These are phyloP conservation scores for Lucilia sericata DNA, from an alignment of 1,140 invertebrate genomes.

Conservation along the genomic window DNA sequence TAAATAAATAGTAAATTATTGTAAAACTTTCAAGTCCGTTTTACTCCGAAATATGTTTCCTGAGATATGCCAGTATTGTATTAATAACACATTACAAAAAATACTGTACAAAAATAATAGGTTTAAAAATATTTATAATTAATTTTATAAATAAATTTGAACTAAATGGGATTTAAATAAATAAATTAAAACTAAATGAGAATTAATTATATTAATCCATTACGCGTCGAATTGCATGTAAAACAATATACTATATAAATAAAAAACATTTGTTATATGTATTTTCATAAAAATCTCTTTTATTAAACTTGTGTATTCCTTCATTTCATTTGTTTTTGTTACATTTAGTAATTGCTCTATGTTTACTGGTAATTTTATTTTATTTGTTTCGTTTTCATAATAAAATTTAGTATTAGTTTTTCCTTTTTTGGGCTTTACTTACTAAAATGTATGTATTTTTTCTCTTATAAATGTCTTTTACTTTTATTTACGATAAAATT, in stretches of 20 bases:
- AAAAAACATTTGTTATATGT: background rate
- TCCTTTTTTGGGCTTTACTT: slow-evolving; percentile 24
- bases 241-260: background rate
- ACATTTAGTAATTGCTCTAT: slow-evolving; percentile 43
- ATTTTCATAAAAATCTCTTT: slow-evolving; percentile 36
- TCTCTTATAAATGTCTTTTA: slow-evolving; percentile 34
- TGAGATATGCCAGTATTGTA: no score
- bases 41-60: no score
- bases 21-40: no score
- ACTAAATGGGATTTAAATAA: no score
- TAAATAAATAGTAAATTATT: no score
- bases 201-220: background rate
- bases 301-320: slow-evolving; percentile 25
- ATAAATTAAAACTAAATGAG: background rate
- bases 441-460: background rate
- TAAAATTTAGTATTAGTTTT: slow-evolving; percentile 14
- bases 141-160: no score
- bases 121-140: no score
- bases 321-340: slow-evolving; percentile 18
- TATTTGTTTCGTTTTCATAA: background rate
- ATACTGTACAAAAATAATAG: no score
- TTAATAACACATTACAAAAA: no score
- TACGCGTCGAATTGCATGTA: background rate
- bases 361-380: slow-evolving; percentile 7
- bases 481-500: slow-evolving; percentile 14